These are phyloP conservation scores for Lates calcarifer DNA, from an alignment of 2,113 vertebrate species.

Conservation along the genomic window DNA sequence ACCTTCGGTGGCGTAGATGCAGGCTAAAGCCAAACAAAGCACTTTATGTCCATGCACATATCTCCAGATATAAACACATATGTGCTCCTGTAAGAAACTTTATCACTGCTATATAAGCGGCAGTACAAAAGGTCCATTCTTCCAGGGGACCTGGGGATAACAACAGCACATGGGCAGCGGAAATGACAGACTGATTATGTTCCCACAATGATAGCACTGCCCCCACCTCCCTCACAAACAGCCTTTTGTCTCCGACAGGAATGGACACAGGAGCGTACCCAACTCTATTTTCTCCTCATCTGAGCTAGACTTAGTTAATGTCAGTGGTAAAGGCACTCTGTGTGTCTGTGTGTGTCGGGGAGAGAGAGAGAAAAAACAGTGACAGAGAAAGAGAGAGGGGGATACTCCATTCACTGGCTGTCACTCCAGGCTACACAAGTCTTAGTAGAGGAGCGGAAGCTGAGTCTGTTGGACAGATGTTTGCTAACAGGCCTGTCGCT, in stretches of 20 bases:
- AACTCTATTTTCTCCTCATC: constrained; percentile 66
- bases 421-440: constrained; percentile 84
- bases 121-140: constrained; percentile 94
- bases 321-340: constrained; percentile 58
- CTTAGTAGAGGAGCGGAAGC: constrained; percentile 74
- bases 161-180: constrained; percentile 90
- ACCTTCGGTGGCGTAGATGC: constrained; percentile 85
- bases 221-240: constrained; percentile 90
- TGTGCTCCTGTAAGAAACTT: constrained; percentile 92
- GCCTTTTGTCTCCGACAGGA: constrained; percentile 89
- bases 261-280: constrained; percentile 70
- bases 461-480: constrained; percentile 93
- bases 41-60: constrained; percentile 90
- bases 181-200: constrained; percentile 98
- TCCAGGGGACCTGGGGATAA: constrained; percentile 88
- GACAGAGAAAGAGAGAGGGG: constrained; percentile 24
- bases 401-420: constrained; percentile 49
- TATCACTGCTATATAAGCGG: constrained; percentile 91
- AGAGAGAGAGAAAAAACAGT: constrained; percentile 12
- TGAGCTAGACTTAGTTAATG: constrained; percentile 64
- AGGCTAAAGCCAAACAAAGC: constrained; percentile 88
- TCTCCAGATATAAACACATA: constrained; percentile 94
- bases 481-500: constrained; percentile 85
- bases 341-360: constrained; percentile 31
- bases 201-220: constrained; percentile 95